Evolutionary conservation across 2,113 vertebrate genomes (phyloP), one percentile per base, ranked within the genome.

Genomic region (Neotragus pygmaeus): DNA sequence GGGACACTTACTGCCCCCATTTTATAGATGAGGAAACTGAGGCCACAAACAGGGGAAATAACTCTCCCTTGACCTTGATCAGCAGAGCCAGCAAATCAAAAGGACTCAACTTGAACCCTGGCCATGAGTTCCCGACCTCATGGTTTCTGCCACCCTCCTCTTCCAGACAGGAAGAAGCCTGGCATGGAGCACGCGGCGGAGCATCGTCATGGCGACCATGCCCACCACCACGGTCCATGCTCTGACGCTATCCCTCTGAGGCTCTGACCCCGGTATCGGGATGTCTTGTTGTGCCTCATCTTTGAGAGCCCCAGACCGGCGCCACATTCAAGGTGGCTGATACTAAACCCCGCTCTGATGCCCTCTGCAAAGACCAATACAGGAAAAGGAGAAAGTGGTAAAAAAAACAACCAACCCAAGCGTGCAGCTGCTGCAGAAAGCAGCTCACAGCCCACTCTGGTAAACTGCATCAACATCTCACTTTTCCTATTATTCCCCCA

Each of bases 271-370:
- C 0, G 1, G 1, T 2, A 2, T 5, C 9, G 30, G 55, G 53
- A 27, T 1, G 15, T 27, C 11, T 30, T 2, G 0, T 7, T 8
- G 1, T 4, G 36, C 47, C 47, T 80, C 2, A 1, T 6, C 51
- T 75, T 7, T 28, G 1, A 17, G 15, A 1, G 47, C 16, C 70
- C 30, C 87, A 19, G 15, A 6, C 58, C 90, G 11, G 91, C 0
- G 3, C 60, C 57, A 15, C 1, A 4, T 11, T 17, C 86, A 21
- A 0, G 0, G 28, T 1, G 14, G 30, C 45, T 12, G 80, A 30
- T 5, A 2, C 6, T 15, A 36, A 39, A 55, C 17, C 19, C 47
- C 2, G 17, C n/a, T 39, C 87, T 9, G 19, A 13, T 7, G 33
- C 11, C 39, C 70, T 39, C 70, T 75, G 0, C 3, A 0, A 10